These are phyloP conservation scores for Todiramphus chloris DNA, from an alignment of 2,113 vertebrate species.

Conservation along the genomic window DNA sequence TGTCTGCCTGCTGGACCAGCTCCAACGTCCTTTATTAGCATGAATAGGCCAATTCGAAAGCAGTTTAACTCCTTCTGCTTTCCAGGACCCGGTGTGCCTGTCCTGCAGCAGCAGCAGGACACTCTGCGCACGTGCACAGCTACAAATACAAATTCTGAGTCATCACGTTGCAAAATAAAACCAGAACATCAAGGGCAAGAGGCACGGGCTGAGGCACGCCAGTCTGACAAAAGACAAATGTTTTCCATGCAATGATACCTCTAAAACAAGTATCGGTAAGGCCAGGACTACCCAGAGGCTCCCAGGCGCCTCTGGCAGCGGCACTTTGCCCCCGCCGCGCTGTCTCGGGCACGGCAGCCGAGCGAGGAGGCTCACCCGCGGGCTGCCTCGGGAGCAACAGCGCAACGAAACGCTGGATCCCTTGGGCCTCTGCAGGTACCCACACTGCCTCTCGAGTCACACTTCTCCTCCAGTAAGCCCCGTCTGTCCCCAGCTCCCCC, in stretches of 20 bases:
- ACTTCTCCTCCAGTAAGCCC: no score
- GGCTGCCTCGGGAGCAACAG: no score
- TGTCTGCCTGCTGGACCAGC: slow-evolving; percentile 36
- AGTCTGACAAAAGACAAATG: not conserved
- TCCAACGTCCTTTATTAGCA: slow-evolving; percentile 55
- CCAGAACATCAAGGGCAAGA: slow-evolving; percentile 3
- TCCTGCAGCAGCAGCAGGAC: not conserved
- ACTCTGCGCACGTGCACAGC: fast-evolving
- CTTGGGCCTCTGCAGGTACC: no score
- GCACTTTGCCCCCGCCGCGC: no score
- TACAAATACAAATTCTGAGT: not conserved
- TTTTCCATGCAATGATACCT: not conserved
- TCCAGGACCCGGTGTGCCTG: fast-evolving
- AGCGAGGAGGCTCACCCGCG: no score
- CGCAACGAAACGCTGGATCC: no score
- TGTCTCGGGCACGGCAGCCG: no score
- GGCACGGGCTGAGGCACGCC: not conserved
- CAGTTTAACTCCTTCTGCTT: slow-evolving; percentile 32
- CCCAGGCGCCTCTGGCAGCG: no score
- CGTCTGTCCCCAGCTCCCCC: no score
- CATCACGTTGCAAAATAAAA: not conserved
- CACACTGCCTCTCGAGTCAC: no score
- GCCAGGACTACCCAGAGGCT: no score
- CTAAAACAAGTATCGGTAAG: no score
- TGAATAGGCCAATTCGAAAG: not conserved